These are phyloP conservation scores for Oopsacas minuta DNA, from an alignment of 37 sponge, comb jelly and placozoan species.

Conservation along the genomic window DNA sequence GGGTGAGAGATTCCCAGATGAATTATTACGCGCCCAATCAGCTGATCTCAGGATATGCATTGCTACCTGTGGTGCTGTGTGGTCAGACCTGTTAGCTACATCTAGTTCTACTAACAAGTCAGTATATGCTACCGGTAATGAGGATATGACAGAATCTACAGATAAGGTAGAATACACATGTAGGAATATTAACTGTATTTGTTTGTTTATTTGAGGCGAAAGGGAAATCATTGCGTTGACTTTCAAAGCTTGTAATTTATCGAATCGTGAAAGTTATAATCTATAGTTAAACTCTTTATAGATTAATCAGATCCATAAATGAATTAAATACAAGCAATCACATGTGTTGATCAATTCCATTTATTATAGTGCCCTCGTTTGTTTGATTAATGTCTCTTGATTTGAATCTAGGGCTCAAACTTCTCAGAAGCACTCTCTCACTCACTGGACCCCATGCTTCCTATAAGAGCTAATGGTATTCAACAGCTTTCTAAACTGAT, in stretches of 20 bases:
- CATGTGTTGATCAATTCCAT: too few species aligned
- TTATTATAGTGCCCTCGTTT: too few species aligned
- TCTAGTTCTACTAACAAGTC: too few species aligned
- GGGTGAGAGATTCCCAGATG: conserved; percentile 27
- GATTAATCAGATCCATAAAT: too few species aligned
- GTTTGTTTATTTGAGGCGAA: background rate
- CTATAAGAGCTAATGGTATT: conserved; percentile 53
- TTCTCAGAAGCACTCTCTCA: background rate
- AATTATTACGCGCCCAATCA: conserved; percentile 29
- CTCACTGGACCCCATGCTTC: conserved; percentile 38
- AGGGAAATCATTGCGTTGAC: too few species aligned
- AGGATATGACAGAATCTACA: background rate
- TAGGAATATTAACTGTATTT: background rate
- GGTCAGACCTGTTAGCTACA: conserved; percentile 8
- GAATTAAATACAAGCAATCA: too few species aligned
- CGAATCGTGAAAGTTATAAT: too few species aligned
- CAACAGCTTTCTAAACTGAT: conserved; percentile 41
- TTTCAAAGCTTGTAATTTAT: too few species aligned
- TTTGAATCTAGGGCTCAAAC: background rate
- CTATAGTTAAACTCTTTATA: too few species aligned
- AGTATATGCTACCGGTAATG: background rate
- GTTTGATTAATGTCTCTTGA: too few species aligned
- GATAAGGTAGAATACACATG: background rate
- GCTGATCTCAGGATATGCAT: conserved; percentile 56
- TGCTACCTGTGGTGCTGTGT: conserved; percentile 61